Evolutionary conservation across 1,140 invertebrate genomes (phyloP).

Genomic region (Drosophila kohkoa): DNA sequence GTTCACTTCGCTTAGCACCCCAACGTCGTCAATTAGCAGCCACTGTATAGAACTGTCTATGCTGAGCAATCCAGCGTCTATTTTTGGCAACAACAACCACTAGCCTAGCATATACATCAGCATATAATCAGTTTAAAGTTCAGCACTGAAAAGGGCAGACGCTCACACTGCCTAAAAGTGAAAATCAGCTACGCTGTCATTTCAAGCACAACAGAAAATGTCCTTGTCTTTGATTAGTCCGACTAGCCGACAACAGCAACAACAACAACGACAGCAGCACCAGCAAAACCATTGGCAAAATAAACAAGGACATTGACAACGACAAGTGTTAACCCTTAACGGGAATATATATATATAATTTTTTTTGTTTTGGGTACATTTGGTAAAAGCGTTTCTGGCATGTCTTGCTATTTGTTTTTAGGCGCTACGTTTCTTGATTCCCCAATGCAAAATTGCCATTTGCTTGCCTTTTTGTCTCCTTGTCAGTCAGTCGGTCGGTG

Average conservation of each 20-base stretch:
- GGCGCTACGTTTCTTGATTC: constrained; percentile 24
- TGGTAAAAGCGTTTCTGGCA: constrained; percentile 9
- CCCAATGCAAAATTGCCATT: constrained; percentile 31
- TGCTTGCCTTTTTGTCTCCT: not conserved
- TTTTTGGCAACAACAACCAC: constrained; percentile 58
- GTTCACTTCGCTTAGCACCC: not conserved
- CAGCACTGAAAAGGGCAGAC: constrained; percentile 8
- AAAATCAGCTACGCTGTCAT: constrained; percentile 29
- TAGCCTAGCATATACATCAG: not conserved
- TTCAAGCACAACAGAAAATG: constrained; percentile 36
- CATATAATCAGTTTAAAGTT: constrained; percentile 38
- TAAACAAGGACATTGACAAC: constrained; percentile 4
- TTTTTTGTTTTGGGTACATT: not conserved
- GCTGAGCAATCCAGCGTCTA: constrained; percentile 37
- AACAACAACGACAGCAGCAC: constrained; percentile 1
- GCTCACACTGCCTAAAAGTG: constrained; percentile 21
- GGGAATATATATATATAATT: not conserved
- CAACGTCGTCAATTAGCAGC: not conserved
- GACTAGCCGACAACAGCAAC: constrained; percentile 37
- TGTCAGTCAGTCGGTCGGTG: constrained; percentile 10
- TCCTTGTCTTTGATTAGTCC: constrained; percentile 69
- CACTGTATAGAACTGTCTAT: not conserved
- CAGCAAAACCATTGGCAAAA: not conserved
- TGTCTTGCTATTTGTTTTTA: constrained; percentile 7
- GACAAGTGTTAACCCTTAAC: constrained; percentile 28